phyloP scores from a whole-genome alignment of 92 coral and sea anemone species.

The Pocillopora grandis region DNA sequence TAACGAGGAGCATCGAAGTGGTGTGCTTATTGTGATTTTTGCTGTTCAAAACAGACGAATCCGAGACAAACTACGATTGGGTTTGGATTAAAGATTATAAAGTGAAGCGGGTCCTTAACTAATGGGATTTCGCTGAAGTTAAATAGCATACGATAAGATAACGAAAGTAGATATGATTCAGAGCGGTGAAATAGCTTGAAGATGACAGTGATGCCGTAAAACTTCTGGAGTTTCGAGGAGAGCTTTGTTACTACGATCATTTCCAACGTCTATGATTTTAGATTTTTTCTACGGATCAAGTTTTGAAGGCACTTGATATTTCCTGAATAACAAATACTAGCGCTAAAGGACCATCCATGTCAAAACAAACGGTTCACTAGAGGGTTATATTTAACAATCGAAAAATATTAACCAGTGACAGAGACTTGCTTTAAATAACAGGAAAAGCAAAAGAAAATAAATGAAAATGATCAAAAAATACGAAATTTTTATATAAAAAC shows the following conservation, averaged over 20 bases:
- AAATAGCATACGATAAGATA: not conserved
- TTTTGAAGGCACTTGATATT: conserved; percentile 11
- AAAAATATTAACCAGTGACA: too few relatives aligned
- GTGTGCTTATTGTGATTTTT: not conserved
- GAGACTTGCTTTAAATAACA: too few relatives aligned
- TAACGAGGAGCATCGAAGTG: too few relatives aligned
- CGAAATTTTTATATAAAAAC: too few relatives aligned
- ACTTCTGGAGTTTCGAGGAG: not conserved
- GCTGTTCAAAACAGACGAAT: not conserved
- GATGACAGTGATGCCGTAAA: not conserved
- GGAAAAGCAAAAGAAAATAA: too few relatives aligned
- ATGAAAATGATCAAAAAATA: too few relatives aligned
- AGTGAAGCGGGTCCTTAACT: not conserved
- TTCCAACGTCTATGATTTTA: not conserved
- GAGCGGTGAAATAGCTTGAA: not conserved
- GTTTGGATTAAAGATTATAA: not conserved
- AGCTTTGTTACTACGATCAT: not conserved
- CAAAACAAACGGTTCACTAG: not conserved
- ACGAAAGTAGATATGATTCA: not conserved
- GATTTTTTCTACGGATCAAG: not conserved
- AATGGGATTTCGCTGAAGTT: not conserved
- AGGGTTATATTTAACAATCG: not conserved
- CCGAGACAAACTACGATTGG: not conserved
- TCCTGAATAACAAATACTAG: conserved; percentile 1
- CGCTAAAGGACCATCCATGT: not conserved